Base-by-base conservation (phyloP, 2,113 vertebrate genomes). In the Conger conger region DNA sequence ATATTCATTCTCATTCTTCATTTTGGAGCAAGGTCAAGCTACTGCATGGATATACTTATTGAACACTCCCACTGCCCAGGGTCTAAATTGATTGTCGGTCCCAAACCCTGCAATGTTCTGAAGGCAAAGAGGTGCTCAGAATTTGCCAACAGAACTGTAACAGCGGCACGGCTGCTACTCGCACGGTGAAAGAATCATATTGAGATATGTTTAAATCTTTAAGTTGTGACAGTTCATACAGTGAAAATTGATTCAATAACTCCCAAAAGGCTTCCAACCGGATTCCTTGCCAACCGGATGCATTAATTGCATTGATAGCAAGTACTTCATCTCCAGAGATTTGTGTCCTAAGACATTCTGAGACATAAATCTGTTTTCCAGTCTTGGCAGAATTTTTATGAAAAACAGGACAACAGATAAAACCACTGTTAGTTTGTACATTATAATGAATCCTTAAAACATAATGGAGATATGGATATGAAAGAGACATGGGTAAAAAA, bases 301-400 rank as follows among this genome's bases (percentile, higher is more conserved):
- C 89, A 82, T 87, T 92, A 93, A 94, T 94, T 91, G 93, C 83
- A 45, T 79, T 79, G 84, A n/a, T 13, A 3, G 81, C 81, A 89
- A 91, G 87, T 63, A 77, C 45, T 86, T 54, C 73, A 82, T 91
- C 88, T 81, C 85, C 80, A 33, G 79, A 78, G 87, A 87, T 42
- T 23, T 73, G 23, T n/a, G 68, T 33, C 68, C n/a, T 73, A n/a
- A 73, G 5, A 33, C 27, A 33, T 13, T 73, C n/a, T 73, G 68
- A 73, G 9, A n/a, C 68, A 73, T 27, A 73, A 0, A 73, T 33
- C n/a, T 73, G 68, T 73, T 73, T 73, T 73, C 27, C 68, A 13
- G 33, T 73, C n/a, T 73, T 73, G 68, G 68, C n/a, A n/a, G 57
- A n/a, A 73, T 73, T 33, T 33, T 27, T 5, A n/a, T 27, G 18